Base-by-base conservation (phyloP, 2,888 invertebrate genomes). In the Pyrgus malvae region DNA sequence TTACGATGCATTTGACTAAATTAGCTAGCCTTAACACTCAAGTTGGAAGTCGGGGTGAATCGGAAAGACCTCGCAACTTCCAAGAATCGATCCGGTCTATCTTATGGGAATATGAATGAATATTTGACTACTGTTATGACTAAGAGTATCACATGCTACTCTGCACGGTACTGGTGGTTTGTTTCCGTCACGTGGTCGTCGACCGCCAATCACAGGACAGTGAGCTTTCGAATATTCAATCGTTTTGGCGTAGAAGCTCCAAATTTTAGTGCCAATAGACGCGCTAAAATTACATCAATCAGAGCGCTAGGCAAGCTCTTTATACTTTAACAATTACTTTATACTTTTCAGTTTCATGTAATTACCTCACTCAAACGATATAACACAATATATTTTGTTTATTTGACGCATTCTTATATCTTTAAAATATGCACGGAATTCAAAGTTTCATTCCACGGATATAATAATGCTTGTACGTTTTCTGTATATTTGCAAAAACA, bases 61-160 rank as follows among this genome's bases (percentile, higher is more conserved):
- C 72, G 54, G 58, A 45, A 57, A 63, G 63, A 66, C 65, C 66
- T 64, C 65, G 63, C 60, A 61, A 61, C 60, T 59, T 60, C 53
- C 64, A 42, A 33, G 17, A 2, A 11, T 44, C 51, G 65, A 63
- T 65, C 66, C 64, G 60, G 62, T 63, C 57, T 67, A 66, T 67
- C 70, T 68, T 69, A 72, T 70, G 74, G 72, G 70, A 70, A 65
- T 70, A 72, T 70, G 74, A 70, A 65, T 68, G 67, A 69, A 63
- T 68, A 72, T 71, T 51, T 68, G 63, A 76, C 84, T 87, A 84
- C 72, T 60, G 69, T 78, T 78, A 82, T 76, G 75, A 69, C 83
- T 83, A 83, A 71, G 74, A 83, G 80, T 89, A 88, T 87, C 89
- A 89, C 88, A 85, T 77, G 72, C 88, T 88, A 87, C 85, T 79